phyloP scores from a whole-genome alignment of 1,140 invertebrate genomes.

The Vollenhovia emeryi region DNA sequence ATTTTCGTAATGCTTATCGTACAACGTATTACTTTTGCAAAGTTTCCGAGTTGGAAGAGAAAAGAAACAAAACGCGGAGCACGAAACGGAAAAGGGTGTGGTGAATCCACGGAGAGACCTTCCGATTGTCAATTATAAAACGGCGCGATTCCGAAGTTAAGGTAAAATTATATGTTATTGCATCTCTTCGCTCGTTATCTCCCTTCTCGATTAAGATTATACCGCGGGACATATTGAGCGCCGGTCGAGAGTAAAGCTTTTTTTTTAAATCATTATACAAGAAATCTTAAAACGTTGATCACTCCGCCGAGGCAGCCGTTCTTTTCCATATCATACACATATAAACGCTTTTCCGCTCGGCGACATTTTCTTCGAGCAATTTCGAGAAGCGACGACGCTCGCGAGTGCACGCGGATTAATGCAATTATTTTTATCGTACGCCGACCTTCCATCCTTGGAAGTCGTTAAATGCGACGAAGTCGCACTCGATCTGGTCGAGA shows the following conservation, averaged over 20 bases:
- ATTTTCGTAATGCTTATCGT: constrained; percentile 11
- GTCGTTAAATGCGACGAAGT: constrained; percentile 56
- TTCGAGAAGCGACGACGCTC: neutral
- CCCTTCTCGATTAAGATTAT: neutral
- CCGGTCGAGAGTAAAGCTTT: neutral
- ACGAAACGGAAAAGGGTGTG: neutral
- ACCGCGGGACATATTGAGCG: neutral
- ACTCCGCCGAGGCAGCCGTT: neutral
- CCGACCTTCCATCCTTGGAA: constrained; percentile 54
- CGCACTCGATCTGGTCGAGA: constrained; percentile 53
- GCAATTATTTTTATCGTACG: constrained; percentile 52
- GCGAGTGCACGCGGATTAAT: constrained; percentile 1
- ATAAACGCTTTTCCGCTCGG: neutral
- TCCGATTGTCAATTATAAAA: neutral
- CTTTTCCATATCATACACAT: neutral
- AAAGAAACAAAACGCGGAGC: too few species aligned
- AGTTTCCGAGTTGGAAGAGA: neutral
- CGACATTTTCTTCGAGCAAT: neutral
- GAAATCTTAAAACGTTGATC: neutral
- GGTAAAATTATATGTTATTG: neutral
- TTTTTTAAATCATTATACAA: neutral
- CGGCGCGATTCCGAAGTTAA: neutral
- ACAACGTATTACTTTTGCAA: neutral
- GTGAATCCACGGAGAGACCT: neutral
- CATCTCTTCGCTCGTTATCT: neutral